Conservation (phyloP, 2,797 vertebrate species). For the Enteromius anoplus region DNA sequence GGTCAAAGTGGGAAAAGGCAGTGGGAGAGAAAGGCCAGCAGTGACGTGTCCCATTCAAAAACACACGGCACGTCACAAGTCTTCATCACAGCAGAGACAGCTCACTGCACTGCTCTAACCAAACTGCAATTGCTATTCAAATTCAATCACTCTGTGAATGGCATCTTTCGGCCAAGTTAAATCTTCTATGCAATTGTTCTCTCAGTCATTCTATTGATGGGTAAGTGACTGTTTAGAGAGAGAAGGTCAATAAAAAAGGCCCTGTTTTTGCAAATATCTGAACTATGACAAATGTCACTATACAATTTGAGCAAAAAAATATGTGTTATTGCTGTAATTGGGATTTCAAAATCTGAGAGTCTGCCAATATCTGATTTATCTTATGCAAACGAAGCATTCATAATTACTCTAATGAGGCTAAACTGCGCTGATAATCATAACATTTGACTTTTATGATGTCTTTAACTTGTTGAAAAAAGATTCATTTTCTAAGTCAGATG, state of each 20-base stretch:
- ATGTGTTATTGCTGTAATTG: neutral
- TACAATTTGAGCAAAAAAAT: neutral
- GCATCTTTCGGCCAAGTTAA: constrained; percentile 21
- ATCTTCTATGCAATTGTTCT: constrained; percentile 19
- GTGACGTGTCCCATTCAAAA: constrained; percentile 47
- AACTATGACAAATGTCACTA: neutral
- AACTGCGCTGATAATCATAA: constrained; percentile 13
- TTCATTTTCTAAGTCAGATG: constrained; percentile 2
- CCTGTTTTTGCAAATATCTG: neutral
- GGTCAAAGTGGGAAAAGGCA: constrained; percentile 41
- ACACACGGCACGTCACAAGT: constrained; percentile 39
- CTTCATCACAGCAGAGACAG: constrained; percentile 48
- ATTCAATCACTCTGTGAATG: constrained; percentile 30
- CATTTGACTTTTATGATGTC: constrained; percentile 19
- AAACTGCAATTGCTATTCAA: constrained; percentile 39
- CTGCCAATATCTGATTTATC: constrained; percentile 29
- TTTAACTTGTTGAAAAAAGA: constrained; percentile 2
- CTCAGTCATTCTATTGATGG: constrained; percentile 18
- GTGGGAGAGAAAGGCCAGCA: constrained; percentile 42
- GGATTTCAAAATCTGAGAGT: neutral
- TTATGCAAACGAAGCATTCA: constrained; percentile 5
- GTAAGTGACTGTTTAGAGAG: constrained; percentile 7
- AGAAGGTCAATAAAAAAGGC: constrained; percentile 24
- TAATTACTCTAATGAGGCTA: constrained; percentile 34
- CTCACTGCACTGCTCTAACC: constrained; percentile 35